These are phyloP conservation scores for Brachionus rubens DNA, from an alignment of 1,140 invertebrate genomes.

Conservation along the genomic window DNA sequence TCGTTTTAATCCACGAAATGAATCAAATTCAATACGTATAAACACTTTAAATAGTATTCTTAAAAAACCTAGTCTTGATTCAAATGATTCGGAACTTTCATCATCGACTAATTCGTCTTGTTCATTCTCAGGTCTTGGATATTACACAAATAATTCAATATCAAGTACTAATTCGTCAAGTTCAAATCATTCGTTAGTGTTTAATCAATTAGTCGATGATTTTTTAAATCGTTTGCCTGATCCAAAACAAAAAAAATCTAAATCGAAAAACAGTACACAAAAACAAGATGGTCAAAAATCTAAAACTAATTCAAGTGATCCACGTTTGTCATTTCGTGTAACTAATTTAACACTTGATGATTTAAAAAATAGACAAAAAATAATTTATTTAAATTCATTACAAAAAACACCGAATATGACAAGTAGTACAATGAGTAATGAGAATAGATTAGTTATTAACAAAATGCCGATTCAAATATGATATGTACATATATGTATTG, in stretches of 20 bases:
- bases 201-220: constrained; percentile 33
- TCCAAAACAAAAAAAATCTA: neutral
- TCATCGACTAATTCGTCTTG: neutral
- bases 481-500: neutral
- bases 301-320: neutral
- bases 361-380: constrained; percentile 19
- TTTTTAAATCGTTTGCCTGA: neutral
- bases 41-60: neutral
- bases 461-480: constrained; percentile 6
- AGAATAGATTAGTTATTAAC: neutral
- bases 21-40: neutral
- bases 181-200: constrained; percentile 13
- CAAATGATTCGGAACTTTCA: neutral
- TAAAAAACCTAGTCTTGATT: neutral
- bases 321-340: neutral
- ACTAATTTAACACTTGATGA: constrained; percentile 27
- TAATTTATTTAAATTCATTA: constrained; percentile 11
- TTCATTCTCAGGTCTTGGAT: neutral
- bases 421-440: neutral
- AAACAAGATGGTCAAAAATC: neutral
- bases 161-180: constrained; percentile 3
- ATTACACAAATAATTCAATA: constrained; percentile 26
- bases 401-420: neutral
- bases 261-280: neutral
- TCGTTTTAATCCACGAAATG: neutral